Conservation (phyloP, 2,888 invertebrate genomes). For the Hyppa rectilinea region DNA sequence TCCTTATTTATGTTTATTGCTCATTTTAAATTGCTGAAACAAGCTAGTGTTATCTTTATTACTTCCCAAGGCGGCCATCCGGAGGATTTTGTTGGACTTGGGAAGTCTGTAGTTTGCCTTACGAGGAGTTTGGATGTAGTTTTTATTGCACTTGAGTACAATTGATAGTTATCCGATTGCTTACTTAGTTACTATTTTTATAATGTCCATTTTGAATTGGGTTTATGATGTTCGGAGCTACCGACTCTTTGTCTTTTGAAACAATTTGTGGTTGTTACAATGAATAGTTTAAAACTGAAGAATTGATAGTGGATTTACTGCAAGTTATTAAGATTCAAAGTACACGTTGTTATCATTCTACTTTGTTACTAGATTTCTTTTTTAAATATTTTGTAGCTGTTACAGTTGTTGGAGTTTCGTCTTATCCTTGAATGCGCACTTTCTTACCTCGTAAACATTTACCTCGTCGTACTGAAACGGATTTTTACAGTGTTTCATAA, state of each 20-base stretch:
- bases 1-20: slow-evolving; percentile 73
- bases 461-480: not conserved
- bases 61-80: slow-evolving; percentile 60
- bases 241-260: slow-evolving; percentile 11
- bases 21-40: slow-evolving; percentile 68
- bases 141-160: slow-evolving; percentile 59
- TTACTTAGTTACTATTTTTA: slow-evolving; percentile 45
- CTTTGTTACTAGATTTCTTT: not conserved
- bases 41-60: slow-evolving; percentile 68
- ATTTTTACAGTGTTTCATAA: not conserved
- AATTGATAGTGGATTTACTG: slow-evolving; percentile 3
- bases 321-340: not conserved
- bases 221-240: slow-evolving; percentile 8
- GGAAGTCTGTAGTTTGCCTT: slow-evolving; percentile 56
- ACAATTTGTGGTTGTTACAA: slow-evolving; percentile 15
- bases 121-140: slow-evolving; percentile 38
- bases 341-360: no score
- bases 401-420: not conserved
- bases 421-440: not conserved
- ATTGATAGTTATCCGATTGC: slow-evolving; percentile 52
- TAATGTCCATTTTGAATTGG: slow-evolving; percentile 18
- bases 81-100: slow-evolving; percentile 59
- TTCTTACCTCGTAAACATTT: not conserved
- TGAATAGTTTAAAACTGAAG: slow-evolving; percentile 13
- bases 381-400: no score